Base-by-base conservation (phyloP, 2,113 vertebrate species). In the Apodemus speciosus region DNA sequence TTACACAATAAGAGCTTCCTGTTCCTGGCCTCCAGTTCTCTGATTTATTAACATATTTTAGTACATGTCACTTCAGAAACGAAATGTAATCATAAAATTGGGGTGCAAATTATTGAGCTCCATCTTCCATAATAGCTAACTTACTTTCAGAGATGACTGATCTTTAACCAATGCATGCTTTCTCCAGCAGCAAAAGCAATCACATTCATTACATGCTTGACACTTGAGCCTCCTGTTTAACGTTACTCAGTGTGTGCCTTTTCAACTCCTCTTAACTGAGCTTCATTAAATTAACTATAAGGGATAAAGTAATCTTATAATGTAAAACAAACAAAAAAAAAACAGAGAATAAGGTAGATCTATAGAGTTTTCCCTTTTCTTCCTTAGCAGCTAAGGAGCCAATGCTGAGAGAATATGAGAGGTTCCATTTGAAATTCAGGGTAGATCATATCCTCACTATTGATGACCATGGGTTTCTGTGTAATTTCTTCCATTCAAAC, bases 71-170 rank as follows among this genome's bases (percentile, higher is more conserved):
- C 38, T 75, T 58, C 27, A 81, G 79, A 89, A 89, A 58, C 60
- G 35, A 91, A 91, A 72, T 91, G 43, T 64, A 81, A 60, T 92
- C 38, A 51, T 40, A 9, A 92, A 85, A 72, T 66, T 66, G 88
- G 49, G 40, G 35, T 64, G n/a, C 75, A 87, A 75, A 64, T 72
- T 92, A 53, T 6, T 72, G 30, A 73, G 49, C 9, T 58, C 72
- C 66, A 81, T 91, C 86, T 86, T 66, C 46, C 90, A 58, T 85
- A 90, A 85, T 35, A 75, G 9, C 25, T 66, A 11, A 32, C 35
- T 62, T 62, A 58, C 40, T 90, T 72, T 72, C 92, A 85, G 69
- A 91, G 60, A 83, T 6, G n/a, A 85, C 14, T 30, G 0, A 51
- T 60, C 68, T 77, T 64, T 64, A 77, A 53, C 15, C n/a, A 68